Percentiles rank a stretch among this genome's conserved stretches.
Conservation (phyloP, 1,140 invertebrate species). For the Centruroides sculpturatus region DNA sequence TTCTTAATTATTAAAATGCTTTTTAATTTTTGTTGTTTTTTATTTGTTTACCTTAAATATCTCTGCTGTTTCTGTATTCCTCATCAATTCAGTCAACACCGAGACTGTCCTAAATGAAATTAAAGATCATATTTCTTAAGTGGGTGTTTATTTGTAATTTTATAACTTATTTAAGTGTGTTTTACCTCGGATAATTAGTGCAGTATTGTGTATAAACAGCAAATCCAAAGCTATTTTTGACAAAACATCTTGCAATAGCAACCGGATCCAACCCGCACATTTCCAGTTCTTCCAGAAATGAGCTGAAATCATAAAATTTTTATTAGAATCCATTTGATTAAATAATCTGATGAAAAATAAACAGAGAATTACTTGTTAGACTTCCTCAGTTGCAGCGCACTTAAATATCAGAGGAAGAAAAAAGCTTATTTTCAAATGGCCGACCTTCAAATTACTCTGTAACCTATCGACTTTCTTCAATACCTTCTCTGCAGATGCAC, state of each 20-base stretch:
- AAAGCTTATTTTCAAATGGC: too few species aligned
- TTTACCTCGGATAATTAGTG: constrained; percentile 59
- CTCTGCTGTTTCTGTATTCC: constrained; percentile 55
- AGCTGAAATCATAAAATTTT: constrained; percentile 36
- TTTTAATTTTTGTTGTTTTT: background rate
- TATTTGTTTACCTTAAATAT: constrained; percentile 40
- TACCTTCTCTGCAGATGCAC: too few species aligned
- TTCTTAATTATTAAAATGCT: background rate
- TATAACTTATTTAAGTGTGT: too few species aligned
- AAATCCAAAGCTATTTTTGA: constrained; percentile 76
- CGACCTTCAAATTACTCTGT: too few species aligned
- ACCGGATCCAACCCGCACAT: constrained; percentile 65
- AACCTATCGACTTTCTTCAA: too few species aligned
- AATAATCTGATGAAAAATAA: too few species aligned
- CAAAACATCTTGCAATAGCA: constrained; percentile 74
- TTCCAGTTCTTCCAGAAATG: constrained; percentile 62
- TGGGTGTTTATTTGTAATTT: too few species aligned
- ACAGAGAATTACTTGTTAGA: too few species aligned
- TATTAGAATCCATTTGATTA: background rate
- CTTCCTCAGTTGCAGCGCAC: too few species aligned
- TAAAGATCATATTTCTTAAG: too few species aligned
- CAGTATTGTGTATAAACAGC: constrained; percentile 91
- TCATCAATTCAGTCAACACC: constrained; percentile 65
- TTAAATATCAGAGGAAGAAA: too few species aligned
- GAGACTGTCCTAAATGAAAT: constrained; percentile 53